Evolutionary conservation across 2,797 vertebrate species (phyloP).

Genomic region (Clamator glandarius): DNA sequence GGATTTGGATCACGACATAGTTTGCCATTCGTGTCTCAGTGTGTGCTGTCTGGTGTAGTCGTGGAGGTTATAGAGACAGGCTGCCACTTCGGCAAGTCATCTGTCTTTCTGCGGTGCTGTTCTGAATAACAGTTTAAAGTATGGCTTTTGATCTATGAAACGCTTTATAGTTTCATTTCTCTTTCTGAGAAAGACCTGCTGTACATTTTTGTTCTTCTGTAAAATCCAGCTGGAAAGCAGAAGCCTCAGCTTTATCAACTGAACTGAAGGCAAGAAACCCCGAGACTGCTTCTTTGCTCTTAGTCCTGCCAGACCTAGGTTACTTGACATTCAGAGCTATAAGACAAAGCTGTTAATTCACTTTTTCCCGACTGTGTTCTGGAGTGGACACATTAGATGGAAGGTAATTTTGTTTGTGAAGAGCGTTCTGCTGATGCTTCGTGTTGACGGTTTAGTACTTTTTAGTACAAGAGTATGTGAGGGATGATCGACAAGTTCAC

Average conservation of each 20-base stretch:
- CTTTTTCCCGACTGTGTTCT: slow-evolving; percentile 7
- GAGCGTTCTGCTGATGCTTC: slow-evolving; percentile 18
- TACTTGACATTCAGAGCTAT: slow-evolving; percentile 5
- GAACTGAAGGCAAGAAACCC: background rate
- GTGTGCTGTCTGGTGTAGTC: background rate
- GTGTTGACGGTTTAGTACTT: slow-evolving; percentile 38
- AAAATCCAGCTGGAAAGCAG: background rate
- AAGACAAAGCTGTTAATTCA: slow-evolving; percentile 12
- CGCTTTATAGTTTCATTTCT: background rate
- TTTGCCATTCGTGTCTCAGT: background rate
- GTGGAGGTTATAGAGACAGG: background rate
- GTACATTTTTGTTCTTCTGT: background rate
- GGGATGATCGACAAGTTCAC: slow-evolving; percentile 26
- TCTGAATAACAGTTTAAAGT: background rate
- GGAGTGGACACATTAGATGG: background rate
- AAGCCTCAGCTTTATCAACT: slow-evolving; percentile 2
- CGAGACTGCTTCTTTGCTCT: background rate
- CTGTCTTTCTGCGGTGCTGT: background rate
- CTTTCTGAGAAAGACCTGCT: background rate
- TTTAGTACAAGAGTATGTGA: slow-evolving; percentile 13
- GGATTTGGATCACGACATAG: background rate
- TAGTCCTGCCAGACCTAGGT: background rate
- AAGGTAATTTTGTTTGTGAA: slow-evolving; percentile 37
- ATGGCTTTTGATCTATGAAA: slow-evolving; percentile 2
- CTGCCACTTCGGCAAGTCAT: background rate